Conservation (phyloP, 2,797 vertebrate species). For the Psittacula echo region DNA sequence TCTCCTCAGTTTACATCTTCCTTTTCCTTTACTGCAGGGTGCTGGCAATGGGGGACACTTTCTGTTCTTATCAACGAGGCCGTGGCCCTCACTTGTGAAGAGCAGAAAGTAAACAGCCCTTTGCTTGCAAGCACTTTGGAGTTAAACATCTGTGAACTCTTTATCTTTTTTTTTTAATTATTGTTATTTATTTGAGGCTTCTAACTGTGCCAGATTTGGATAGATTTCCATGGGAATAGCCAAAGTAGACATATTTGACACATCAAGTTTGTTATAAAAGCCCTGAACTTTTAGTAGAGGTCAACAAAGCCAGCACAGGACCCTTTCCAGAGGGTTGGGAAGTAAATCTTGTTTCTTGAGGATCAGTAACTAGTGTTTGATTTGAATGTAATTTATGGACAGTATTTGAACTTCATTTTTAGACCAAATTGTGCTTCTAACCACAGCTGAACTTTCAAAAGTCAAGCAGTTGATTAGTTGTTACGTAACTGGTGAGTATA, state of each 20-base stretch:
- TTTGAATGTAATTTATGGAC: not conserved
- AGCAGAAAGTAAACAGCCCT: not conserved
- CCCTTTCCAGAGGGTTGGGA: not conserved
- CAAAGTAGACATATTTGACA: not conserved
- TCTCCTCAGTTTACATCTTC: not conserved
- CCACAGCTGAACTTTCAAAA: conserved; percentile 6
- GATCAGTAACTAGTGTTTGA: not conserved
- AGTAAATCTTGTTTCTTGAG: not conserved
- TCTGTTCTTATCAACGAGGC: not conserved
- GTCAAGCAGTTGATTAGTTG: not conserved
- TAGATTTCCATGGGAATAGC: not conserved
- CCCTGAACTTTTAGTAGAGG: not conserved
- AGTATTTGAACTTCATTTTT: not conserved
- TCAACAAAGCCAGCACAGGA: not conserved
- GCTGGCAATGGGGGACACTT: not conserved
- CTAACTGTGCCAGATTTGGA: not conserved
- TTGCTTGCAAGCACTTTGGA: not conserved
- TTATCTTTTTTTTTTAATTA: not conserved
- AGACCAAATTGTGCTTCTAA: not conserved
- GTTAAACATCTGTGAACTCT: not conserved
- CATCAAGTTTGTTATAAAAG: not conserved
- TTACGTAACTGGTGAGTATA: not conserved
- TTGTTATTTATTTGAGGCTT: not conserved
- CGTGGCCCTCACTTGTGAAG: not conserved
- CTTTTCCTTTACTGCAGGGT: not conserved